These are phyloP conservation scores for Pammene fasciana DNA, from an alignment of 2,888 invertebrate species.

Conservation along the genomic window DNA sequence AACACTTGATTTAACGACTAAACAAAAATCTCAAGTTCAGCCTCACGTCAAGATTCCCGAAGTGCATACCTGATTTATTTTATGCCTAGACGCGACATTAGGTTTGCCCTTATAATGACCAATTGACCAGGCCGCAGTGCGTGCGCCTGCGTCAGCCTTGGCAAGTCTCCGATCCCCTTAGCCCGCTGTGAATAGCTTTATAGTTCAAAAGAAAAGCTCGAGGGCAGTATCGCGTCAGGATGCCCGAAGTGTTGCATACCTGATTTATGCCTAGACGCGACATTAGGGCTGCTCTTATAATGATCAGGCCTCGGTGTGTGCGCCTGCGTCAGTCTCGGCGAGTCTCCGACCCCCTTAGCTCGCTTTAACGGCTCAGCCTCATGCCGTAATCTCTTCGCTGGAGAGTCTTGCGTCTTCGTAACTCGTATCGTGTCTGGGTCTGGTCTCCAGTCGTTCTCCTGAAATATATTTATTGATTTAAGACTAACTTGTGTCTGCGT, in stretches of 20 bases:
- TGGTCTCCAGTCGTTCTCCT: constrained; percentile 66
- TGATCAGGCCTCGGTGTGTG: constrained; percentile 73
- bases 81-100: constrained; percentile 81
- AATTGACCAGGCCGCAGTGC: constrained; percentile 61
- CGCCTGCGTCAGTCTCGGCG: constrained; percentile 70
- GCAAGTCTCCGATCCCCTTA: constrained; percentile 73
- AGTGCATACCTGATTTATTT: constrained; percentile 40
- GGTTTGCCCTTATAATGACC: constrained; percentile 86
- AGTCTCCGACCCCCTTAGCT: constrained; percentile 72
- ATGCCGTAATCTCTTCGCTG: constrained; percentile 73
- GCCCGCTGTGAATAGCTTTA: too few relatives aligned
- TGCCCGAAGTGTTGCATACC: constrained; percentile 50
- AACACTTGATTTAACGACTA: too few relatives aligned
- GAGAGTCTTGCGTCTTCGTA: constrained; percentile 70
- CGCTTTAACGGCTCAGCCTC: constrained; percentile 77
- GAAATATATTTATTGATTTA: not conserved
- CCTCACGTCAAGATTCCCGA: too few relatives aligned
- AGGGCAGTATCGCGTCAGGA: too few relatives aligned
- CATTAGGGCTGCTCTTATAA: constrained; percentile 86
- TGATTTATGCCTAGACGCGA: constrained; percentile 78
- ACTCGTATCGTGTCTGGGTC: constrained; percentile 76
- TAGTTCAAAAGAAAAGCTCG: constrained; percentile 57
- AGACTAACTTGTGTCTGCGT: too few relatives aligned
- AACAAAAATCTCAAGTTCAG: too few relatives aligned
- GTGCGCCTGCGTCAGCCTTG: constrained; percentile 68